Evolutionary conservation across 2,113 vertebrate genomes (phyloP), one percentile per base, ranked within the genome.

Genomic region (Centrocercus urophasianus): DNA sequence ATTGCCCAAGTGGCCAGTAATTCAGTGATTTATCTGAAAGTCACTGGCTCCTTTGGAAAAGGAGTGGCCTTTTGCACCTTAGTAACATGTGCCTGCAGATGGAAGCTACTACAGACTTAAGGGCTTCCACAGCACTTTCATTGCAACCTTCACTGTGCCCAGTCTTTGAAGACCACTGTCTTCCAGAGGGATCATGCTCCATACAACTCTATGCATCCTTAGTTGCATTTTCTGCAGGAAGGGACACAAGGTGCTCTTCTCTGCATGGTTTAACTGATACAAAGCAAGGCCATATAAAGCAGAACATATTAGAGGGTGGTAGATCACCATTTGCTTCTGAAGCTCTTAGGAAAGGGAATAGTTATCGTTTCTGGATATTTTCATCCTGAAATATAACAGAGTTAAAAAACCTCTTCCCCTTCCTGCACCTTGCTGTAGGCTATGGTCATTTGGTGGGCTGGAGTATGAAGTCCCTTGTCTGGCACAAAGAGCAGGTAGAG

Each of bases 31-130:
- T 83, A 30, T 88, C 76, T 91, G 90, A 94, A 94, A 86, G 36
- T 94, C 89, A 74, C 82, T 76, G 84, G 70, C 93, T 92, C 54
- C 82, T 94, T 93, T 88, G 89, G 81, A 86, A 90, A 84, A 87
- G 52, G 52, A 54, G 52, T 90, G 73, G 43, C 30, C 36, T 91
- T 59, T n/a, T 54, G n/a, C 6, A 59, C 48, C 65, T 88, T 78
- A 75, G 40, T 45, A 89, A 75, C 8, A 43, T 83, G 54, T 30
- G 47, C 69, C 75, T 64, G 47, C 24, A 71, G 50, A 24, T 76
- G 70, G 86, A 93, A 88, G 80, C 79, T 91, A 36, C 85, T 81
- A 65, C 32, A 54, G 28, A 54, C 5, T 57, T 47, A 66, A 52
- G 22, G 45, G 28, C 59, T 93, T 79, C 89, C 86, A 79, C 32